Evolutionary conservation across 2,888 invertebrate species (phyloP).

Genomic region (Parnassius apollo): DNA sequence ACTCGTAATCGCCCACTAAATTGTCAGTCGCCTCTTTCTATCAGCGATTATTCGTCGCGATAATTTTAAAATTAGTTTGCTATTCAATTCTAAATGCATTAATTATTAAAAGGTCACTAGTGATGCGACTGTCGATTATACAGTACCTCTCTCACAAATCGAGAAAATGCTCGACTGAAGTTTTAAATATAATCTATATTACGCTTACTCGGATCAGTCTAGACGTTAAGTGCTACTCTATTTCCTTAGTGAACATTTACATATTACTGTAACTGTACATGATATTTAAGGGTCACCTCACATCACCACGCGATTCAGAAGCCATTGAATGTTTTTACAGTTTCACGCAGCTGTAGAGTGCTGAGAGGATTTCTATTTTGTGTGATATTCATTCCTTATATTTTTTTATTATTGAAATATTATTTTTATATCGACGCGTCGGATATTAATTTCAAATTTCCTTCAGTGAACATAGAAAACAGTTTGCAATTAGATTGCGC

Average conservation of each 20-base stretch:
- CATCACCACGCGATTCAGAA: slow-evolving; percentile 35
- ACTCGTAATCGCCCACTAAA: slow-evolving; percentile 7
- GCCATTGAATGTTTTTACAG: slow-evolving; percentile 11
- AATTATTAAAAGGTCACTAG: slow-evolving; percentile 6
- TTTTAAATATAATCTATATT: slow-evolving; percentile 72
- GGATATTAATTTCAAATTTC: slow-evolving; percentile 45
- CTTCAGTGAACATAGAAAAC: slow-evolving; percentile 42
- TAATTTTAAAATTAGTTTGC: slow-evolving; percentile 9
- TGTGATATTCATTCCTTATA: slow-evolving; percentile 78
- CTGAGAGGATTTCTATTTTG: slow-evolving; percentile 70
- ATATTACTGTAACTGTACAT: slow-evolving; percentile 51
- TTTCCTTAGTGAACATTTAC: slow-evolving; percentile 77
- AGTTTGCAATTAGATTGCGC: slow-evolving; percentile 78
- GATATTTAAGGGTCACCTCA: slow-evolving; percentile 45
- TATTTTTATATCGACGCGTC: slow-evolving; percentile 58
- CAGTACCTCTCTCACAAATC: slow-evolving; percentile 69
- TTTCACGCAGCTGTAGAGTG: slow-evolving; percentile 11
- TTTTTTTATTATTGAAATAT: slow-evolving; percentile 56
- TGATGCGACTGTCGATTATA: slow-evolving; percentile 48
- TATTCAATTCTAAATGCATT: slow-evolving; percentile 7
- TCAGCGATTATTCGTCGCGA: slow-evolving; percentile 15
- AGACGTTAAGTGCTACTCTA: slow-evolving; percentile 77
- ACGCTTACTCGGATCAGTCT: slow-evolving; percentile 80
- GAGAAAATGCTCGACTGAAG: slow-evolving; percentile 77
- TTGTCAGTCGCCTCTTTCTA: slow-evolving; percentile 31